Conservation (phyloP, 2,113 vertebrate species). For the Nymphicus hollandicus region DNA sequence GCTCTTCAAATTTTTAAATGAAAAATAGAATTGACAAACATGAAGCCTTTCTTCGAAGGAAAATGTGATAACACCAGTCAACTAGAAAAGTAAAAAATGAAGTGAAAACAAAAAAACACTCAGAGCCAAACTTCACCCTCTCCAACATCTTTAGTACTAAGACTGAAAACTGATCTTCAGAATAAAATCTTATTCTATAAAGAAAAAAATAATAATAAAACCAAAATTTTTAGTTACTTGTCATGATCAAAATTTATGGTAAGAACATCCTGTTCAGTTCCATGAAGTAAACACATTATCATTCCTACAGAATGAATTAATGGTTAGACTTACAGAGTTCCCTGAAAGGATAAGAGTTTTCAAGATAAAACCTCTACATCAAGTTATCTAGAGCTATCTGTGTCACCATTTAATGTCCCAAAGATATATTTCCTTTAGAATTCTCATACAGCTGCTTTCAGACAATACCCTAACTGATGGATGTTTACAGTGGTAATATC, state of each 20-base stretch:
- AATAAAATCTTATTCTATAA: not conserved
- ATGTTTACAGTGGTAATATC: not conserved
- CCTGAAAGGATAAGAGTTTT: not conserved
- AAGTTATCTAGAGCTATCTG: not conserved
- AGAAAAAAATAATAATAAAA: not conserved
- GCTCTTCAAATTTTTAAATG: not conserved
- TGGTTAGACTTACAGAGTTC: not conserved
- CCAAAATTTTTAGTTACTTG: not conserved
- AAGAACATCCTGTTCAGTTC: not conserved
- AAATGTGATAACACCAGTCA: not conserved
- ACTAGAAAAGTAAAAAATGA: not conserved
- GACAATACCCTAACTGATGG: not conserved
- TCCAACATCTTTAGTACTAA: not conserved
- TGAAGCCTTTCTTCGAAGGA: not conserved
- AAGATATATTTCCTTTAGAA: not conserved
- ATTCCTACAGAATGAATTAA: not conserved
- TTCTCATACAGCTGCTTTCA: not conserved
- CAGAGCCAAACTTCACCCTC: not conserved
- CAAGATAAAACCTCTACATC: not conserved
- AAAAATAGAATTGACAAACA: not conserved
- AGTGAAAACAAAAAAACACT: not conserved
- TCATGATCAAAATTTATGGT: not conserved
- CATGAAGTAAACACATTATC: not conserved
- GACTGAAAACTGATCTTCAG: not conserved
- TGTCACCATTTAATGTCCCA: not conserved